Conservation (phyloP, 2,888 invertebrate genomes). For the Cephus nigrinus region DNA sequence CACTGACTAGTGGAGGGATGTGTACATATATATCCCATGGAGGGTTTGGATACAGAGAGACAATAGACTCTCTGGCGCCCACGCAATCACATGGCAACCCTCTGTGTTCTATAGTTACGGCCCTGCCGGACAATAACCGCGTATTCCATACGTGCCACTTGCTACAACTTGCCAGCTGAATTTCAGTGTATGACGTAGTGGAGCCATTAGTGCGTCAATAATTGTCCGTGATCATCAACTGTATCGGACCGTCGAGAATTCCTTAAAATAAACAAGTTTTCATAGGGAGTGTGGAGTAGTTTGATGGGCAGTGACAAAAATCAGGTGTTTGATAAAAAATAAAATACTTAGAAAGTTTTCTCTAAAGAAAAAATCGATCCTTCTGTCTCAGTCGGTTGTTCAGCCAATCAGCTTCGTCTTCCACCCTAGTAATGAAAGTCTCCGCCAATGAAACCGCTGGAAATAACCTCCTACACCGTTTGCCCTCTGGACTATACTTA, state of each 20-base stretch:
- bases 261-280: not conserved
- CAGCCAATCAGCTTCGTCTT: not conserved
- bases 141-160: not conserved
- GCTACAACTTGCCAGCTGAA: too few relatives aligned
- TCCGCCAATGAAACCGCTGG: not conserved
- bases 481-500: not conserved
- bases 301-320: not conserved
- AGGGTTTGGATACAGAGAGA: not conserved
- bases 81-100: conserved; percentile 44
- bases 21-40: not conserved
- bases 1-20: too few relatives aligned
- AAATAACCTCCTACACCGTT: not conserved
- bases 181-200: too few relatives aligned
- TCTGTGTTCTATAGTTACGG: conserved; percentile 21
- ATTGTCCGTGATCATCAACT: not conserved
- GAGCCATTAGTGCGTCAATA: not conserved
- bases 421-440: not conserved
- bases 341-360: not conserved
- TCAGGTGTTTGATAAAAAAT: not conserved
- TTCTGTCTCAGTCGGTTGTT: not conserved
- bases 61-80: conserved; percentile 50
- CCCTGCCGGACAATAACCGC: conserved; percentile 3
- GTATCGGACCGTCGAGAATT: not conserved
- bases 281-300: not conserved
- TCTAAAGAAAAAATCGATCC: not conserved